Evolutionary conservation across 1,140 invertebrate genomes (phyloP).

Genomic region (Aphidius gifuensis): DNA sequence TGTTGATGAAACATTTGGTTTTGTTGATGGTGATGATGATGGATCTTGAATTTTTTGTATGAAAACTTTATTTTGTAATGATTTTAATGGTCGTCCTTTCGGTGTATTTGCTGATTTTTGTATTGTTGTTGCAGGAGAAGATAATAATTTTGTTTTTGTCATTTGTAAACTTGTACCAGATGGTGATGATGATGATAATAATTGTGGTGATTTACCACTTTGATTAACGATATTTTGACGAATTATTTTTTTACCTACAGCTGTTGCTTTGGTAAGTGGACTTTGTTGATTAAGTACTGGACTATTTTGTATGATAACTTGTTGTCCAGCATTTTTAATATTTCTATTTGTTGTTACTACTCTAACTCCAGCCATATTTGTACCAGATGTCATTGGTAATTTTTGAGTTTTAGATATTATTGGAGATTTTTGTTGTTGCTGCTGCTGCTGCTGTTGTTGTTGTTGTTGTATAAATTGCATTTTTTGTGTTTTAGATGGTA

Average conservation of each 20-base stretch:
- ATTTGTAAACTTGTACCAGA: background rate
- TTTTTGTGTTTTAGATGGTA: conserved; percentile 34
- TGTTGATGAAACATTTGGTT: conserved; percentile 19
- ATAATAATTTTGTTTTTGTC: background rate
- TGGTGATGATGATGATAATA: background rate
- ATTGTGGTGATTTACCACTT: background rate
- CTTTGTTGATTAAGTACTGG: conserved; percentile 23
- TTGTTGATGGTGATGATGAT: background rate
- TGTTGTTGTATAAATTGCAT: too few relatives aligned
- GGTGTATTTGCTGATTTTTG: background rate
- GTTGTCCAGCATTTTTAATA: too few relatives aligned
- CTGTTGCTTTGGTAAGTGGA: conserved; percentile 41
- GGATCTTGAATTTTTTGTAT: conserved; percentile 33
- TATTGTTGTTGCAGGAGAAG: background rate
- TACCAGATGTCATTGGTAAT: conserved; percentile 41
- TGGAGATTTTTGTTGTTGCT: too few relatives aligned
- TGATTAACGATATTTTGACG: conserved; percentile 9
- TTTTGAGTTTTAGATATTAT: conserved; percentile 11
- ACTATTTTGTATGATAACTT: too few relatives aligned
- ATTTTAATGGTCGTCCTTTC: background rate
- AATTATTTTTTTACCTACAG: conserved; percentile 32
- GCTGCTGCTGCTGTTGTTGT: too few relatives aligned
- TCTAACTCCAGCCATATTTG: conserved; percentile 19
- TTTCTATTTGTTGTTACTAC: too few relatives aligned
- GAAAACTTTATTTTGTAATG: conserved; percentile 21